These are phyloP conservation scores for Drosophila antonietae DNA, from an alignment of 2,888 invertebrate genomes.

Conservation along the genomic window DNA sequence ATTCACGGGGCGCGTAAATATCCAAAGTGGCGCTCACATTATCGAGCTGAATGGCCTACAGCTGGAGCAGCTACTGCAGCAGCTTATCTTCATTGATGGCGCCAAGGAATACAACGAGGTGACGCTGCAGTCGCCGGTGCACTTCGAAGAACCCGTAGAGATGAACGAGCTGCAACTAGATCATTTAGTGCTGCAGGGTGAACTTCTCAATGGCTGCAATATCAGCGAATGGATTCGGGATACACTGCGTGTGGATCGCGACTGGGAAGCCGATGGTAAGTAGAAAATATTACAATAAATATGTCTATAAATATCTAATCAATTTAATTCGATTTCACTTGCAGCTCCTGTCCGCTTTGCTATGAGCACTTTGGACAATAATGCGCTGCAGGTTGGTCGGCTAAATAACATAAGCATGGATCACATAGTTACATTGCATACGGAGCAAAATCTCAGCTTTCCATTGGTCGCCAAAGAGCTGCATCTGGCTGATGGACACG, in stretches of 20 bases:
- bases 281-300: neutral
- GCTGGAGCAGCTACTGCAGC: constrained; percentile 80
- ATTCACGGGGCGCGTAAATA: constrained; percentile 79
- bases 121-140: constrained; percentile 77
- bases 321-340: neutral
- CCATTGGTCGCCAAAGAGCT: constrained; percentile 83
- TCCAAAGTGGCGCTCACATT: constrained; percentile 81
- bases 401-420: constrained; percentile 85
- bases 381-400: constrained; percentile 82
- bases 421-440: constrained; percentile 85
- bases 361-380: constrained; percentile 83
- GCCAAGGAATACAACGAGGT: constrained; percentile 60
- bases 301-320: neutral
- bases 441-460: constrained; percentile 84
- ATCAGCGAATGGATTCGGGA: constrained; percentile 84
- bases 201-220: constrained; percentile 82
- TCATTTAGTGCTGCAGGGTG: constrained; percentile 69
- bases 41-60: constrained; percentile 79
- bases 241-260: constrained; percentile 84
- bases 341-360: constrained; percentile 84
- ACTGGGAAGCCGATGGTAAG: constrained; percentile 69
- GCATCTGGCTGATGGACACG: constrained; percentile 67
- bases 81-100: constrained; percentile 83
- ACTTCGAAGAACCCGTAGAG: constrained; percentile 81
- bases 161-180: constrained; percentile 64